Percentiles rank a stretch among this genome's conserved stretches.
phyloP scores from a whole-genome alignment of 1,140 invertebrate genomes.

The Hormaphis cornu region DNA sequence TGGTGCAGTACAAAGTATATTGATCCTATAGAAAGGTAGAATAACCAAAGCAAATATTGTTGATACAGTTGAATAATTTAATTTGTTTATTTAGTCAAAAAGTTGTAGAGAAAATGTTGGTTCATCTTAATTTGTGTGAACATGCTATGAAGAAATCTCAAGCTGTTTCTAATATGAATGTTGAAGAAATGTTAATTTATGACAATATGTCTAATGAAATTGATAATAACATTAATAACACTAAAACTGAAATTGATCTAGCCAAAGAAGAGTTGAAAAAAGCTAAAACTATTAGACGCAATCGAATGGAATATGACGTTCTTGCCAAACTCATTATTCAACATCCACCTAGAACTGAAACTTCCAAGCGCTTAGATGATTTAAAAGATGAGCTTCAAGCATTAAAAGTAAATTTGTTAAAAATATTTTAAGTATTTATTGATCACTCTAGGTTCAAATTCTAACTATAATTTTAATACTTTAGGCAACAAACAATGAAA shows the following conservation, averaged over 20 bases:
- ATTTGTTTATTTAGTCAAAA: constrained; percentile 13
- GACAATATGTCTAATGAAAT: constrained; percentile 66
- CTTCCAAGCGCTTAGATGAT: constrained; percentile 60
- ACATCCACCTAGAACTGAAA: constrained; percentile 79
- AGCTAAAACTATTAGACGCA: constrained; percentile 74
- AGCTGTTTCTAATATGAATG: constrained; percentile 68
- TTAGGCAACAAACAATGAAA: constrained; percentile 56
- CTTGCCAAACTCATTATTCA: constrained; percentile 80
- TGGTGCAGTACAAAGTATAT: constrained; percentile 70
- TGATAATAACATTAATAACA: constrained; percentile 61
- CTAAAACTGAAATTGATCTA: constrained; percentile 62
- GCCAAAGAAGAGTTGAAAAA: constrained; percentile 59
- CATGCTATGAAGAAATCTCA: constrained; percentile 78
- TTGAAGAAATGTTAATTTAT: constrained; percentile 75
- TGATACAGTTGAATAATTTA: neutral
- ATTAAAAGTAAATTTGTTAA: constrained; percentile 46
- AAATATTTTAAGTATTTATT: neutral
- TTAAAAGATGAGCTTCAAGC: constrained; percentile 63
- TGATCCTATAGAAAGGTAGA: constrained; percentile 59
- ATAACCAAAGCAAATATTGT: too few relatives aligned
- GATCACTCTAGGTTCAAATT: neutral
- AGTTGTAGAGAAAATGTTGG: neutral
- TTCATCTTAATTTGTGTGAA: constrained; percentile 52
- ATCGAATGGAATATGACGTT: constrained; percentile 86
- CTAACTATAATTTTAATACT: constrained; percentile 39